Evolutionary conservation across 1,140 invertebrate species (phyloP).

Genomic region (silkworm (Bombyx mori)): DNA sequence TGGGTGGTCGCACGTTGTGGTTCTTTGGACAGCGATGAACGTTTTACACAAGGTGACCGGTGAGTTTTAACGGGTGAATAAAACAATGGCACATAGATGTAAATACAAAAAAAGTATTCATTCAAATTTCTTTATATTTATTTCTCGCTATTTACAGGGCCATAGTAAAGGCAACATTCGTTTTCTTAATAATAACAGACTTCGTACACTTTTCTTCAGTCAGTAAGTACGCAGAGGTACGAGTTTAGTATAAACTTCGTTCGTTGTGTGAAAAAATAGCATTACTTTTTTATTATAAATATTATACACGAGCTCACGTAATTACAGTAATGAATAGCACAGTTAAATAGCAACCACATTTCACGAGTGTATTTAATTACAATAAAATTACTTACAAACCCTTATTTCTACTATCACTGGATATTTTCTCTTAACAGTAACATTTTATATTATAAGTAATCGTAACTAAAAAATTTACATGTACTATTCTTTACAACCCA

Average conservation of each 20-base stretch:
- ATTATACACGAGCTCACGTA: slow-evolving; percentile 21
- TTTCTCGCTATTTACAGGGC: slow-evolving; percentile 62
- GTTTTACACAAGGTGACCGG: no score
- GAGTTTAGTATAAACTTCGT: neutral
- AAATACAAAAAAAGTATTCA: no score
- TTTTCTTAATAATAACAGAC: slow-evolving; percentile 52
- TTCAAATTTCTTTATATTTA: slow-evolving; percentile 25
- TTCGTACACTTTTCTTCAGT: slow-evolving; percentile 46
- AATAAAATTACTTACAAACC: slow-evolving; percentile 38
- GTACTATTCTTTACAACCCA: slow-evolving; percentile 51
- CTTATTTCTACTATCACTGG: slow-evolving; percentile 67
- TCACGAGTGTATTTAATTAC: slow-evolving; percentile 32
- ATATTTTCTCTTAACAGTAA: slow-evolving; percentile 52
- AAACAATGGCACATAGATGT: no score
- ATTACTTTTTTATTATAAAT: slow-evolving; percentile 30
- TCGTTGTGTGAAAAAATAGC: slow-evolving; percentile 58
- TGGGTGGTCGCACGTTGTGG: no score
- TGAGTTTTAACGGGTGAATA: no score
- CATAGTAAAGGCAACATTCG: slow-evolving; percentile 63
- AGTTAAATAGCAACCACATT: slow-evolving; percentile 46
- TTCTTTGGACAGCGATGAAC: no score
- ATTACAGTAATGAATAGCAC: slow-evolving; percentile 40
- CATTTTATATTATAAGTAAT: slow-evolving; percentile 42
- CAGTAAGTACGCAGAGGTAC: slow-evolving; percentile 21
- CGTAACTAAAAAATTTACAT: slow-evolving; percentile 43